These are phyloP conservation scores for Baronia brevicornis DNA, from an alignment of 2,888 invertebrate genomes.

Conservation along the genomic window DNA sequence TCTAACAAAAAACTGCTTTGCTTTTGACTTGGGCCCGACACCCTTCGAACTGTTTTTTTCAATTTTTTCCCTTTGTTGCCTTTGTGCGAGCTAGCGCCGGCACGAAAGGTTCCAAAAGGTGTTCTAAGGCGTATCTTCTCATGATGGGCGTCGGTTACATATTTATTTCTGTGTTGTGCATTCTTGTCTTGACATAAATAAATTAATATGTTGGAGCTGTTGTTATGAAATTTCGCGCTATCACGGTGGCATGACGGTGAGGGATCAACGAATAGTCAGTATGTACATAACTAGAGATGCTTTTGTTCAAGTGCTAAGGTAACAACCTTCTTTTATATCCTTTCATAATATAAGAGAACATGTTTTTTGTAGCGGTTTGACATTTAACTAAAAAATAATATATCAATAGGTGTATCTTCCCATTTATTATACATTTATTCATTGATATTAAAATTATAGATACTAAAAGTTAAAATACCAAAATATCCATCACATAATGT, in stretches of 20 bases:
- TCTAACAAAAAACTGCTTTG: conserved; percentile 3
- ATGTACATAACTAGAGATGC: conserved; percentile 14
- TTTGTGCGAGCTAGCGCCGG: conserved; percentile 72
- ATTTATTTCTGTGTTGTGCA: conserved; percentile 72
- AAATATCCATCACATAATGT: no score
- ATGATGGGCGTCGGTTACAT: conserved; percentile 66
- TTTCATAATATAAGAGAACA: conserved; percentile 5
- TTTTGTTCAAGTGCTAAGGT: conserved; percentile 15
- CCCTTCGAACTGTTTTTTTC: conserved; percentile 43
- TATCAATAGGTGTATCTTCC: no score
- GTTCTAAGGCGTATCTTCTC: conserved; percentile 61
- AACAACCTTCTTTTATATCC: no score
- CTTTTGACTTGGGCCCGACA: conserved; percentile 27
- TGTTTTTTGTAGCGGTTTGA: not conserved
- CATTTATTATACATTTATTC: no score
- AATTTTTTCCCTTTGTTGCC: conserved; percentile 65
- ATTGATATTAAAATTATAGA: no score
- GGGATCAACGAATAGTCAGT: conserved; percentile 2
- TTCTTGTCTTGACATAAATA: conserved; percentile 70
- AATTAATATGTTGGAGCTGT: conserved; percentile 54
- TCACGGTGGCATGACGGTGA: conserved; percentile 47
- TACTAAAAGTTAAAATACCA: no score
- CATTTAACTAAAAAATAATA: no score
- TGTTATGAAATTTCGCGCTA: conserved; percentile 59
- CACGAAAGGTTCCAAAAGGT: conserved; percentile 61